phyloP scores from a whole-genome alignment of 1,140 invertebrate genomes.

The Hesperophylax magnus region DNA sequence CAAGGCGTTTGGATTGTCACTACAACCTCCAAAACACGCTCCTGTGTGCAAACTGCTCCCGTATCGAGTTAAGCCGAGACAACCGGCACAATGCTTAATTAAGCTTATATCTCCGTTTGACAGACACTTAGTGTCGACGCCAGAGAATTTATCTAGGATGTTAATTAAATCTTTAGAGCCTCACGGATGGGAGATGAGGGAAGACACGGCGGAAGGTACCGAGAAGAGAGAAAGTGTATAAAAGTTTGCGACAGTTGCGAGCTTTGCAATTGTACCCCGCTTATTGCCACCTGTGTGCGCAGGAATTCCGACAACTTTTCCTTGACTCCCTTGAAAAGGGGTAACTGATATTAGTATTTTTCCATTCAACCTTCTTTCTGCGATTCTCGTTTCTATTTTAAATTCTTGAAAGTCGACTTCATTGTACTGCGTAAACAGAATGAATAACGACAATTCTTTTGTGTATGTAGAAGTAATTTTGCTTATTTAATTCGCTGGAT shows the following conservation, averaged over 20 bases:
- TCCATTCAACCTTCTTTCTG: no score
- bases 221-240: background rate
- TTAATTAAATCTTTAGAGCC: conserved; percentile 56
- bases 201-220: background rate
- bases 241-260: conserved; percentile 6
- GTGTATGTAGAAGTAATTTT: no score
- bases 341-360: no score
- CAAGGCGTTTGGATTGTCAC: conserved; percentile 19
- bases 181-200: conserved; percentile 18
- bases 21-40: conserved; percentile 6
- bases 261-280: conserved; percentile 34
- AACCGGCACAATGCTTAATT: conserved; percentile 54
- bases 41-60: conserved; percentile 23
- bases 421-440: no score
- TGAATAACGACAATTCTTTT: no score
- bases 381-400: no score
- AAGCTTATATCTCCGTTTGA: conserved; percentile 57
- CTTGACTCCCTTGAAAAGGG: no score
- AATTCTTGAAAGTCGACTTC: no score
- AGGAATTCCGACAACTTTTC: background rate
- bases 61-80: conserved; percentile 15
- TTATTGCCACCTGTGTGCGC: conserved; percentile 45
- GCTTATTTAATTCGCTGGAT: no score
- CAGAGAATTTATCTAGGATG: conserved; percentile 56
- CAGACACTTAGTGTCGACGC: conserved; percentile 54